Percentiles rank a stretch among this genome's conserved stretches.
Evolutionary conservation across 2,797 vertebrate species (phyloP).

Genomic region (Taeniopygia guttata): DNA sequence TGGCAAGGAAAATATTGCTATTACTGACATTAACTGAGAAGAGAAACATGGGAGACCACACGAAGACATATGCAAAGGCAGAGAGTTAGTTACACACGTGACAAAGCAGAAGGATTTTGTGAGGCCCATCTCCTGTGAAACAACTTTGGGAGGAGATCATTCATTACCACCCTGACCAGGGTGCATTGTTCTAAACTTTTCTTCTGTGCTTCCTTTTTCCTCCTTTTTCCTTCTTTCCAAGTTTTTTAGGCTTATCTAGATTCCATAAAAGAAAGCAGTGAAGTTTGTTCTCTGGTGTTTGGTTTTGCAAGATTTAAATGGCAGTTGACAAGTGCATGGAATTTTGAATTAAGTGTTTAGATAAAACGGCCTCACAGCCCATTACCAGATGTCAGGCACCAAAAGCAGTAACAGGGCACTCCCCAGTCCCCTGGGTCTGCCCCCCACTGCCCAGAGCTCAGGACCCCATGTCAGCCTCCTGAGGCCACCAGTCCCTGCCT

Average conservation of each 20-base stretch:
- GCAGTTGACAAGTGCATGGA: fast-evolving
- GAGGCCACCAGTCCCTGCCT: background rate
- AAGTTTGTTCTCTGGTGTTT: background rate
- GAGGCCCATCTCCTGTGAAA: background rate
- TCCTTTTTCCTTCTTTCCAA: background rate
- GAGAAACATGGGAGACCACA: background rate
- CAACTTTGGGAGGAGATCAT: background rate
- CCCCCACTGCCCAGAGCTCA: background rate
- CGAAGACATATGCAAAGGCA: background rate
- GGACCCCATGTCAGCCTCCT: background rate
- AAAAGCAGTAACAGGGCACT: background rate
- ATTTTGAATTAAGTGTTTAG: background rate
- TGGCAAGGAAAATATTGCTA: background rate
- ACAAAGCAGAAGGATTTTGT: background rate
- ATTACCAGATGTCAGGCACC: background rate
- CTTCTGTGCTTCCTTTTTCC: background rate
- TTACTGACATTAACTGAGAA: background rate
- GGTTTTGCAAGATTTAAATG: background rate
- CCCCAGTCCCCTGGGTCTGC: background rate
- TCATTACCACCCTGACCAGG: fast-evolving
- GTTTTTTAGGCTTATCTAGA: background rate
- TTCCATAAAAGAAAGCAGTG: background rate
- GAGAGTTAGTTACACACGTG: background rate
- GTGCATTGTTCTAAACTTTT: background rate
- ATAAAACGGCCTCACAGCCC: background rate